Conservation (phyloP, 2,113 vertebrate genomes). For the Oostethus manadensis region DNA sequence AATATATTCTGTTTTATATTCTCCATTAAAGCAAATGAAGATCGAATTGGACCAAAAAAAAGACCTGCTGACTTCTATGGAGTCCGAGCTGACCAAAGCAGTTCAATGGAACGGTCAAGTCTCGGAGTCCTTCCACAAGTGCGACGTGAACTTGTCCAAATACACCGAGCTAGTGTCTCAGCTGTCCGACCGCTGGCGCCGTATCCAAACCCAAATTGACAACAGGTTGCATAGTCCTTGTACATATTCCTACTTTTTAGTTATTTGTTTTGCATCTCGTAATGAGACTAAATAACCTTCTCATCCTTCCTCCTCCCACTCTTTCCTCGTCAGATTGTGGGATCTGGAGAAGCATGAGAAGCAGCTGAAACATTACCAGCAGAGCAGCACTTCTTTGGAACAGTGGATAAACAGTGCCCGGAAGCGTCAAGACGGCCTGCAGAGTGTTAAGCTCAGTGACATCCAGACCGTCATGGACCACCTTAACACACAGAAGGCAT, state of each 20-base stretch:
- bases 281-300: slow-evolving; percentile 15
- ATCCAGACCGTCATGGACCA: slow-evolving; percentile 78
- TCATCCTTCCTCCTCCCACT: slow-evolving; percentile 30
- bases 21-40: slow-evolving; percentile 82
- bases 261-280: not conserved
- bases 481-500: slow-evolving; percentile 92
- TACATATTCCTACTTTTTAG: not conserved
- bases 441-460: slow-evolving; percentile 78
- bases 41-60: slow-evolving; percentile 84
- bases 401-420: slow-evolving; percentile 87
- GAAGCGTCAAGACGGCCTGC: slow-evolving; percentile 82
- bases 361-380: slow-evolving; percentile 82
- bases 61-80: slow-evolving; percentile 79
- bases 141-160: slow-evolving; percentile 85
- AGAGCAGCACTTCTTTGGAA: slow-evolving; percentile 75
- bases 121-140: slow-evolving; percentile 80
- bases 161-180: slow-evolving; percentile 81
- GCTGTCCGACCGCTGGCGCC: slow-evolving; percentile 86
- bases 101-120: slow-evolving; percentile 81
- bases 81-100: slow-evolving; percentile 79
- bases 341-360: slow-evolving; percentile 91
- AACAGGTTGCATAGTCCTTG: slow-evolving; percentile 72
- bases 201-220: slow-evolving; percentile 88
- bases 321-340: slow-evolving; percentile 73
- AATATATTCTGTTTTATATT: not conserved